Evolutionary conservation across 2,797 vertebrate genomes (phyloP), one percentile per base, ranked within the genome.

Genomic region (Gouania willdenowi): DNA sequence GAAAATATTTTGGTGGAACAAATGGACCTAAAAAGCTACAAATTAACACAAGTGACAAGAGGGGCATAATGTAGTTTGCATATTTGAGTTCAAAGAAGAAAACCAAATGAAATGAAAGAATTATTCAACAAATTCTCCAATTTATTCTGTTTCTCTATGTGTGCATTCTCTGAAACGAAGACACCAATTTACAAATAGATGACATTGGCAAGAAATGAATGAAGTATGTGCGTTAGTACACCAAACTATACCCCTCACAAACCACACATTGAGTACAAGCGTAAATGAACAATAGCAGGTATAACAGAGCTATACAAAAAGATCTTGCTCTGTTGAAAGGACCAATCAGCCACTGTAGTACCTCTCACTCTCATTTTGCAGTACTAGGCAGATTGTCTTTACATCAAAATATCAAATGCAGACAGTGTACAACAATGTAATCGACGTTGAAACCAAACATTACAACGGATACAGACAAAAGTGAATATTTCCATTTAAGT

Each of bases 401-500:
- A 32, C 42, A 48, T 61, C 46, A 49, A 60, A 54, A 67, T 42
- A 28, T 54, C 56, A 41, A 51, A 82, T 71, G 71, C 71, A 51
- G 40, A 86, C 66, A 71, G 18, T 37, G 55, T 67, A 46, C 30
- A 17, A 76, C 47, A 72, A 71, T 50, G 61, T 54, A 21, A 34
- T 37, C 58, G 37, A 78, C 73, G 69, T 40, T 9, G 27, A 83
- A 73, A 69, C 31, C 13, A 61, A 80, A 78, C 65, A 72, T 62
- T 19, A 52, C 82, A 79, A 86, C 81, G 61, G 71, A 88, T 63
- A 42, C 23, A 67, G 81, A 66, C 47, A 75, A 82, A 85, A 81
- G 66, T 85, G 85, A 81, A 77, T 60, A 80, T 69, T 75, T 83
- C 75, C 89, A 91, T 91, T 91, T 91, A 91, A 90, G 88, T 83